Evolutionary conservation across 2,797 vertebrate genomes (phyloP), one percentile per base, ranked within the genome.

Genomic region (Silurus lanzhouensis): DNA sequence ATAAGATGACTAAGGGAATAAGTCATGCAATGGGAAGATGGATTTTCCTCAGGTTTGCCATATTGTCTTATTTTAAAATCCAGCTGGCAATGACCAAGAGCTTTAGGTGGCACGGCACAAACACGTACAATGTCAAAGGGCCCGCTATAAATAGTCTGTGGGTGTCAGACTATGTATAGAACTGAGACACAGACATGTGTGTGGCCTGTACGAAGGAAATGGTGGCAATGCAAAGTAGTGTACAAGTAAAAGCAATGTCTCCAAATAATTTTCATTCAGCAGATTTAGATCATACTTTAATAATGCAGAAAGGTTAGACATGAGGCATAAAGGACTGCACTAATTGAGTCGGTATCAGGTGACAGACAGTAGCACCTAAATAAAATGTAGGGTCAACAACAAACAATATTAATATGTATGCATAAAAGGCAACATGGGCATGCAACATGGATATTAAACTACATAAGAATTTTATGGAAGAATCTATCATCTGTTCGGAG

Each of bases 251-350:
- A 79, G 6, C 58, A 63, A 31, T 46, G 61, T 12, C 14, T 61
- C 6, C 20, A 46, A 64, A 63, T 64, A 64, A 25, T 17, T 15
- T 12, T 46, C 4, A 14, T 46, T 19, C 17, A 1, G 14, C 1
- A 79, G 75, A 78, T 22, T 58, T 38, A 20, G 58, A 79, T 58
- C 76, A 44, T 61, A 61, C 31, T 19, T 80, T 60, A 80, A 63
- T 80, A 64, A 80, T 63, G 77, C 77, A 80, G 22, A 48, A 80
- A 80, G 60, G 77, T 80, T 80, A 80, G 31, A 80, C 44, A 48
- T 48, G 60, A 63, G 63, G 20, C 77, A 79, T 79, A 68, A 71
- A 58, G 6, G 60, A 63, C 38, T 27, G 60, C 60, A 80, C 20
- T 63, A 79, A 44, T n/a, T 17, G 60, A 80, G 60, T 3, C 8